Evolutionary conservation across 2,888 invertebrate species (phyloP).

Genomic region (Heteromyza rotundicornis): DNA sequence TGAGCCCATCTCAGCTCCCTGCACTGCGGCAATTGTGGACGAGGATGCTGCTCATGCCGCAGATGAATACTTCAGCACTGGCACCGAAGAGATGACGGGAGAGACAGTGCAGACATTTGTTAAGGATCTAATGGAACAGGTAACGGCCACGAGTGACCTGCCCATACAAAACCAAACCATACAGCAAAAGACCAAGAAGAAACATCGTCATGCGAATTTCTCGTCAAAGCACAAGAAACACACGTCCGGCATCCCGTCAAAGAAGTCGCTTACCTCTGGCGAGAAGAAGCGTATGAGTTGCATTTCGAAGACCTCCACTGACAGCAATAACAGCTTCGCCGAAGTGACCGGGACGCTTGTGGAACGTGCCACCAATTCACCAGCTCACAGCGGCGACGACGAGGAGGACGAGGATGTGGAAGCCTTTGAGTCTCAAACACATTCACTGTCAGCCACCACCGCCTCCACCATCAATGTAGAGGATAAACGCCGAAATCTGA

Average conservation of each 20-base stretch:
- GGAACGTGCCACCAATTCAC: constrained; percentile 24
- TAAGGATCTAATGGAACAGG: constrained; percentile 67
- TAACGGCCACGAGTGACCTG: constrained; percentile 55
- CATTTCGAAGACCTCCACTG: constrained; percentile 61
- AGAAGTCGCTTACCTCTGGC: constrained; percentile 43
- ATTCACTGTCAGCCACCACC: constrained; percentile 18
- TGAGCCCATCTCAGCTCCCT: constrained; percentile 37
- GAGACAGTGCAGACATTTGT: constrained; percentile 67
- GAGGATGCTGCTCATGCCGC: constrained; percentile 69
- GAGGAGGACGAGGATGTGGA: too few species aligned
- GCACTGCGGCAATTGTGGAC: constrained; percentile 30
- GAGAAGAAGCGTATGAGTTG: constrained; percentile 60
- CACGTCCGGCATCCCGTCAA: constrained; percentile 33
- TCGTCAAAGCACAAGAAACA: constrained; percentile 38
- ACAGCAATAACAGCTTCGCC: constrained; percentile 56
- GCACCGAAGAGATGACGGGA: constrained; percentile 43
- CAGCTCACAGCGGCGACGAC: constrained; percentile 51
- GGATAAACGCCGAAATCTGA: constrained; percentile 53
- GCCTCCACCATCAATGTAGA: constrained; percentile 55
- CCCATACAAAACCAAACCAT: constrained; percentile 8
- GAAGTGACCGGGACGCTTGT: constrained; percentile 24
- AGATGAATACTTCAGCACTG: constrained; percentile 70
- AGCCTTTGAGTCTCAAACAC: constrained; percentile 27
- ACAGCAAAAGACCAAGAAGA: constrained; percentile 33
- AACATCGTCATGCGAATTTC: constrained; percentile 25